phyloP scores from a whole-genome alignment of 2,888 invertebrate species.

The Pharmacophagus antenor region DNA sequence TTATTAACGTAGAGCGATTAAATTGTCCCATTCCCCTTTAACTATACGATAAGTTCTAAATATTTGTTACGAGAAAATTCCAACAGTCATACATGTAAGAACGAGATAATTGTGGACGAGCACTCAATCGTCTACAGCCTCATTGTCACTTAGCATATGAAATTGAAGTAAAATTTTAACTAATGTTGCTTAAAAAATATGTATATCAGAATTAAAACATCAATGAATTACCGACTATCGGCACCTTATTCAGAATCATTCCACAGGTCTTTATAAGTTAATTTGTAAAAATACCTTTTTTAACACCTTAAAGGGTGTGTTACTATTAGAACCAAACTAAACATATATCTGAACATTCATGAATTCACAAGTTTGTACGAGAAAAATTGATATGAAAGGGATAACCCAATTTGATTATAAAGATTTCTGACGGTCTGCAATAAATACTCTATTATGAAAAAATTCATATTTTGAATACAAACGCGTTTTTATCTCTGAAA shows the following conservation, averaged over 20 bases:
- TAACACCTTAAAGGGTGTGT: too few relatives aligned
- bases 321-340: background rate
- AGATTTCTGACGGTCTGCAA: background rate
- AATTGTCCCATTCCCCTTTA: background rate
- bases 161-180: too few relatives aligned
- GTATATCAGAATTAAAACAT: too few relatives aligned
- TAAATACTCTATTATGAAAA: background rate
- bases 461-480: background rate
- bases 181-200: too few relatives aligned
- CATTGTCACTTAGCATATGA: too few relatives aligned
- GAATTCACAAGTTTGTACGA: conserved; percentile 9
- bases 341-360: conserved; percentile 3
- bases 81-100: too few relatives aligned
- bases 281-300: background rate
- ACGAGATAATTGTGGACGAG: too few relatives aligned
- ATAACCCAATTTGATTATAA: conserved; percentile 19
- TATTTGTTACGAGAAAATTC: background rate
- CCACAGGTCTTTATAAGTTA: too few relatives aligned
- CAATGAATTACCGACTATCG: too few relatives aligned
- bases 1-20: conserved; percentile 15
- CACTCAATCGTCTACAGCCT: too few relatives aligned
- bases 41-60: background rate
- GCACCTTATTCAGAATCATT: too few relatives aligned
- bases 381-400: conserved; percentile 10
- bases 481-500: background rate